Evolutionary conservation across 2,797 vertebrate species (phyloP).

Genomic region (Lagodon rhomboides): DNA sequence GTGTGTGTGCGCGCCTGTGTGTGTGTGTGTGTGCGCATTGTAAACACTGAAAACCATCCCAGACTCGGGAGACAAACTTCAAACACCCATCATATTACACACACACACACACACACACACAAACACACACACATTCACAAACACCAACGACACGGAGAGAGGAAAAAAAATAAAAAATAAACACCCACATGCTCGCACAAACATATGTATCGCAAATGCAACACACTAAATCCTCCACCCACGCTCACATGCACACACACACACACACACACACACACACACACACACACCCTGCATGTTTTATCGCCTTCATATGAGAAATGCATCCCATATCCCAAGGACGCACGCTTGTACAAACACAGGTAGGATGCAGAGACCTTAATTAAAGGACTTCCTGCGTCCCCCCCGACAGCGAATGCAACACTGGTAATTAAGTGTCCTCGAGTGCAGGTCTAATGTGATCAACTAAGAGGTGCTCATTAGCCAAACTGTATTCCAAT

Average conservation of each 20-base stretch:
- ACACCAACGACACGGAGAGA: slow-evolving; percentile 35
- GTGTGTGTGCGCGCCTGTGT: slow-evolving; percentile 28
- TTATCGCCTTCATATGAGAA: slow-evolving; percentile 39
- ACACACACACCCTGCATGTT: slow-evolving; percentile 23
- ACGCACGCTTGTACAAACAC: slow-evolving; percentile 68
- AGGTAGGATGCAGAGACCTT: slow-evolving; percentile 75
- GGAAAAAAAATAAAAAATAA: slow-evolving; percentile 32
- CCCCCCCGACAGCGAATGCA: slow-evolving; percentile 76
- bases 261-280: slow-evolving; percentile 8
- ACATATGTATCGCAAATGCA: slow-evolving; percentile 59
- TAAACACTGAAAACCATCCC: slow-evolving; percentile 61
- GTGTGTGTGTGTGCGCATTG: slow-evolving; percentile 23
- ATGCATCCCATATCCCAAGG: slow-evolving; percentile 38
- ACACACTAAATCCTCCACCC: slow-evolving; percentile 45
- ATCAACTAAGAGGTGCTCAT: slow-evolving; percentile 86
- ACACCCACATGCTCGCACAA: slow-evolving; percentile 63
- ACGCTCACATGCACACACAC: slow-evolving; percentile 42
- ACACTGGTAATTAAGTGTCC: slow-evolving; percentile 85
- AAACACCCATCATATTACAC: slow-evolving; percentile 70
- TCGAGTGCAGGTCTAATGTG: slow-evolving; percentile 86
- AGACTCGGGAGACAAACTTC: slow-evolving; percentile 74
- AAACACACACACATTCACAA: slow-evolving; percentile 47
- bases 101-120: slow-evolving; percentile 37
- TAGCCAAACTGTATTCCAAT: slow-evolving; percentile 83
- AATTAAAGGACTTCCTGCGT: slow-evolving; percentile 79